Conservation (phyloP, 2,113 vertebrate genomes). For the Nyctibius bracteatus region DNA sequence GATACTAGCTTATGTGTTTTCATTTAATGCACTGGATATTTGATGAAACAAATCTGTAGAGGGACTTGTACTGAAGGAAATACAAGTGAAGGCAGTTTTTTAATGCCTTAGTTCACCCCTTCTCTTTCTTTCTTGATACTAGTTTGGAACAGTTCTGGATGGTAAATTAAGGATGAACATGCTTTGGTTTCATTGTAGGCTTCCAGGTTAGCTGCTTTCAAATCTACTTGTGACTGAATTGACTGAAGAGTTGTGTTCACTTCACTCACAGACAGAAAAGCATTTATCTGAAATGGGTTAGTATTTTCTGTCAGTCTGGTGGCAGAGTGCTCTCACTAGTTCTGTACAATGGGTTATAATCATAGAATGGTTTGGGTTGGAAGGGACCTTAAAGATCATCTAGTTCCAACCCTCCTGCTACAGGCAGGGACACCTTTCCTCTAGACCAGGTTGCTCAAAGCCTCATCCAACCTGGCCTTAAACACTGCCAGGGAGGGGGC, state of each 20-base stretch:
- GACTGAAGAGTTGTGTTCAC: neutral
- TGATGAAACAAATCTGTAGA: neutral
- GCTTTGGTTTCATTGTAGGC: neutral
- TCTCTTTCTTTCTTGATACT: neutral
- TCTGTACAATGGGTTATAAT: neutral
- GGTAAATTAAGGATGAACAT: neutral
- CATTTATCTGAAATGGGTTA: neutral
- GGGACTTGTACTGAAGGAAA: neutral
- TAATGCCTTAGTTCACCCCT: neutral
- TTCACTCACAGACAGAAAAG: neutral
- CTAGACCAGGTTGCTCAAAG: too few species aligned
- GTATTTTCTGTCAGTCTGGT: neutral
- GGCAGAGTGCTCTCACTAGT: neutral
- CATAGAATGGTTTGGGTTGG: too few species aligned
- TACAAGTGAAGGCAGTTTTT: neutral
- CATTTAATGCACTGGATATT: neutral
- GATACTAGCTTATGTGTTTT: neutral
- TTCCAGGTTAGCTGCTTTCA: neutral
- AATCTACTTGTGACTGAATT: neutral
- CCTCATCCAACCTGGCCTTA: too few species aligned
- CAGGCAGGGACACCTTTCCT: too few species aligned
- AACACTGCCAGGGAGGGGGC: too few species aligned
- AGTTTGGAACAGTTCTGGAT: neutral
- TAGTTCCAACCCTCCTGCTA: too few species aligned
- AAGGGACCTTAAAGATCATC: too few species aligned